Evolutionary conservation across 2,888 invertebrate species (phyloP), one percentile per base, ranked within the genome.

Genomic region (Teinopalpus imperialis): DNA sequence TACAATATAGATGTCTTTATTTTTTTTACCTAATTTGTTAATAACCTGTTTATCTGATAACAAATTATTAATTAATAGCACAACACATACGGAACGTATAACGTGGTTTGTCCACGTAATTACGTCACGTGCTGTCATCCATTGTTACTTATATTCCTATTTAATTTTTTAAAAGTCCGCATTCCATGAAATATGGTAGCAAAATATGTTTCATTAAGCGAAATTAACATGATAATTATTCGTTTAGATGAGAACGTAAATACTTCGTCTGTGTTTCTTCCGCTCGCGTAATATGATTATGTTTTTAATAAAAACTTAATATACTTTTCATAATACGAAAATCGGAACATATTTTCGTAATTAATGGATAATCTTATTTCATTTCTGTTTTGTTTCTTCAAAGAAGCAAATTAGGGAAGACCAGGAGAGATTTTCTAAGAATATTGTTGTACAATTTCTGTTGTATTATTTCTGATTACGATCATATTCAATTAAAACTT

Each of bases 201-300:
- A 36, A 47, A 48, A 45, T 61, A 54, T 54, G 51, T 63, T 65
- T 74, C 64, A 70, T 75, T 72, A 74, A 59, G 54, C 66, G 53
- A 59, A 74, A 77, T 80, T 79, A 74, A 74, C 59, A 74, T 78
- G 70, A 69, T 79, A 79, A 81, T 80, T 71, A 73, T 65, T 56
- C 61, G 51, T 63, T 59, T 61, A 57, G 56, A 63, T 59, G 58
- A 49, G 54, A 64, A 58, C 56, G 54, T 52, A 60, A 66, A 71
- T 71, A 65, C 64, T 67, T 56, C 56, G 57, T 57, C 58, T 54
- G 57, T 55, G 56, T 64, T 65, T 66, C 62, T 58, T 61, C 58
- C 40, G 42, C 27, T 34, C 13, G 27, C 29, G 30, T 48, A 56
- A 62, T 61, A 50, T 56, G 57, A 49, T 57, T 61, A 57, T 54